Percentiles rank a stretch among this genome's conserved stretches.
Evolutionary conservation across 2,888 invertebrate genomes (phyloP).

Genomic region (Carcina quercana): DNA sequence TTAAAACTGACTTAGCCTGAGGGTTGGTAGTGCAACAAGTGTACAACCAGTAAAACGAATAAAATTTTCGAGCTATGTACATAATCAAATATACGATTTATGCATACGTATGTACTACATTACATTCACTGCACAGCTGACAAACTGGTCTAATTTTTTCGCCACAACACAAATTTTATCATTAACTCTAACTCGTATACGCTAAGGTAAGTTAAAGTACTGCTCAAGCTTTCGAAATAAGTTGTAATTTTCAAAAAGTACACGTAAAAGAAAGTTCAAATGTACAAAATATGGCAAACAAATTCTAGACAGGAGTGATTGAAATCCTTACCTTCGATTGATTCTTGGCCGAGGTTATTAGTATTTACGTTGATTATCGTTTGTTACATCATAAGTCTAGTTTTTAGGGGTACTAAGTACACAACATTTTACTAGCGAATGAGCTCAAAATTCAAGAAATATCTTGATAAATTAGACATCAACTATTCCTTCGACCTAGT

Average conservation of each 20-base stretch:
- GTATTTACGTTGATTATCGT: conserved; percentile 28
- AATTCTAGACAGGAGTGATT: conserved; percentile 36
- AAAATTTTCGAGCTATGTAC: conserved; percentile 4
- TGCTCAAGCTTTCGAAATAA: conserved; percentile 20
- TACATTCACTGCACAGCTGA: conserved; percentile 35
- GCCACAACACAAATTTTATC: conserved; percentile 27
- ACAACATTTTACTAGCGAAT: conserved; percentile 27
- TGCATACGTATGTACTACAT: conserved; percentile 34
- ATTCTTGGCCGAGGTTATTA: conserved; percentile 37
- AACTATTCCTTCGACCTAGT: conserved; percentile 60
- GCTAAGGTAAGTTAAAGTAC: conserved; percentile 20
- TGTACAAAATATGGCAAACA: conserved; percentile 67
- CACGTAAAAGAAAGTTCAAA: conserved; percentile 45
- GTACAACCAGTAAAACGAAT: conserved; percentile 1
- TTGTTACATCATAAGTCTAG: conserved; percentile 34
- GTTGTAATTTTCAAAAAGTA: conserved; percentile 25
- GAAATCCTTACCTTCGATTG: conserved; percentile 49
- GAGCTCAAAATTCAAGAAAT: conserved; percentile 28
- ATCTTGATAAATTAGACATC: conserved; percentile 38
- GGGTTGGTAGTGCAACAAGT: too few relatives aligned
- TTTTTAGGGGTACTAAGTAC: conserved; percentile 24
- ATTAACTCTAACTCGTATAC: conserved; percentile 8
- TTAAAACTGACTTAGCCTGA: too few relatives aligned
- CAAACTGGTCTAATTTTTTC: conserved; percentile 35
- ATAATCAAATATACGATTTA: conserved; percentile 7